Evolutionary conservation across 1,140 invertebrate genomes (phyloP).

Genomic region (Magallana angulata): DNA sequence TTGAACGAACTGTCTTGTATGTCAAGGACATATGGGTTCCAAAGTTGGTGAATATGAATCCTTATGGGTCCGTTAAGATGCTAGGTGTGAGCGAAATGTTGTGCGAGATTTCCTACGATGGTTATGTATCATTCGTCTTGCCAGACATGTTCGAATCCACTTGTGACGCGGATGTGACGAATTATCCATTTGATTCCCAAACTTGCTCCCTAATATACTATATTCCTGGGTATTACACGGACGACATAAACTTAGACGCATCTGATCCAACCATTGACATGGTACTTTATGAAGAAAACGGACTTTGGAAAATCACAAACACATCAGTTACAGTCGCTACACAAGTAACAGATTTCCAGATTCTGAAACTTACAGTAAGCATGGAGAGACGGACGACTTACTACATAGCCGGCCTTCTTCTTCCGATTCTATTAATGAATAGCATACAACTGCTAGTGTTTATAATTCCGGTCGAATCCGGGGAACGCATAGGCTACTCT

Average conservation of each 20-base stretch:
- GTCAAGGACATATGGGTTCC: slow-evolving; percentile 42
- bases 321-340: background rate
- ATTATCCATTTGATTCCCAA: slow-evolving; percentile 55
- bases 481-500: slow-evolving; percentile 45
- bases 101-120: background rate
- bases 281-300: slow-evolving; percentile 10
- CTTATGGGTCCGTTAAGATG: background rate
- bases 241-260: background rate
- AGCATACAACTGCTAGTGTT: slow-evolving; percentile 50
- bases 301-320: slow-evolving; percentile 18
- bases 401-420: slow-evolving; percentile 44
- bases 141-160: slow-evolving; percentile 28
- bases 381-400: slow-evolving; percentile 46
- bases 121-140: background rate
- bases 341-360: background rate
- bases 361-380: background rate
- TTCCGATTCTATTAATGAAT: slow-evolving; percentile 50
- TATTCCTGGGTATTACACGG: background rate
- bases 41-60: slow-evolving; percentile 40
- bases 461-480: slow-evolving; percentile 47
- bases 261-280: background rate
- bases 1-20: background rate
- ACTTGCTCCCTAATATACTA: slow-evolving; percentile 32
- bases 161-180: slow-evolving; percentile 49
- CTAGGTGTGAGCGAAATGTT: background rate